Evolutionary conservation across 2,888 invertebrate species (phyloP), one percentile per base, ranked within the genome.

Genomic region (Acronicta alni): DNA sequence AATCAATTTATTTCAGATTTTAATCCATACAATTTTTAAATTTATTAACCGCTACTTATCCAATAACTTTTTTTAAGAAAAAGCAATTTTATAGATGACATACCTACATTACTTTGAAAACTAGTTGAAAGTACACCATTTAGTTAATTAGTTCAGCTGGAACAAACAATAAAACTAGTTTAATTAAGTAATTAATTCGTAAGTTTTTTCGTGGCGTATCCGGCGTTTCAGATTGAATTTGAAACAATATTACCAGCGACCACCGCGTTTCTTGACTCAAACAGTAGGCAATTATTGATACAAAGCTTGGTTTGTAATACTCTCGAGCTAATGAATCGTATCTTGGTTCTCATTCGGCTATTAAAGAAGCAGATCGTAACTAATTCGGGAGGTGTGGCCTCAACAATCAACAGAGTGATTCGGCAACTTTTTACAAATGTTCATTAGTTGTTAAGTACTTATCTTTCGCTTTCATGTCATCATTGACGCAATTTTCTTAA

Each of bases 301-400:
- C 54, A 60, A 60, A 44, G 44, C 44, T 59, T 58, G 48, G 47
- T 51, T 37, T 47, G 0, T 49, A 14, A 16, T 35, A n/a, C 35
- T 32, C 17, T 57, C 17, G n/a, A 39, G 17, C 18, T 57, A 54
- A 66, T 72, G 23, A 53, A 51, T 42, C 39, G 39, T 46, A 59
- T 59, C n/a, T 45, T 57, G 54, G 37, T 58, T 57, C 38, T 57
- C 44, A 37, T 57, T 62, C 43, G 47, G 37, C 49, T 52, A 51
- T 52, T 48, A 26, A 44, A 51, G 30, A 41, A 44, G 47, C 57
- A 55, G 59, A 39, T 63, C 10, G 57, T 39, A 65, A 72, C 65
- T 58, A 61, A 70, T 61, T 68, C 41, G 55, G 42, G 42, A 65
- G 65, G 57, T 62, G 64, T 62, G 58, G 64, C 54, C 38, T 45